These are phyloP conservation scores for Ellobius talpinus DNA, from an alignment of 2,113 vertebrate genomes.

Conservation along the genomic window DNA sequence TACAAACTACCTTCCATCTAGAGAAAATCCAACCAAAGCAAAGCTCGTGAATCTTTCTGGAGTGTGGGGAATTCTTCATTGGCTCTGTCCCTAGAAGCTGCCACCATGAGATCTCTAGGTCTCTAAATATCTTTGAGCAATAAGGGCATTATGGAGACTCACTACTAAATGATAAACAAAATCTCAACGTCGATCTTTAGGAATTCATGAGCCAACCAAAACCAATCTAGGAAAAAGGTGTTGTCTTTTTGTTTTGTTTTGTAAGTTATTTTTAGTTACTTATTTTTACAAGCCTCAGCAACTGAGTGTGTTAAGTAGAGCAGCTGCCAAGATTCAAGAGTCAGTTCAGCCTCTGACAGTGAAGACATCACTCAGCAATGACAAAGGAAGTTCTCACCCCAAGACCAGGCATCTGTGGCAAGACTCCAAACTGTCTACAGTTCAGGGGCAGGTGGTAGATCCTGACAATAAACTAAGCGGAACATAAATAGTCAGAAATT, in stretches of 20 bases:
- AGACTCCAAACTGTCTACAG: not conserved
- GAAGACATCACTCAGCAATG: not conserved
- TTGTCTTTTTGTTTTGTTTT: not conserved
- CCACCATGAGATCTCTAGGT: not conserved
- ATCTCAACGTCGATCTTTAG: not conserved
- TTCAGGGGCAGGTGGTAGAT: not conserved
- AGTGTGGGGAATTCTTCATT: not conserved
- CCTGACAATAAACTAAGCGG: conserved; percentile 17
- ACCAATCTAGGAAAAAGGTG: not conserved
- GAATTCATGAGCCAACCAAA: conserved; percentile 26
- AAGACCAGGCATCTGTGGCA: not conserved
- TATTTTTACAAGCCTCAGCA: not conserved
- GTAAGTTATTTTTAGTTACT: not conserved
- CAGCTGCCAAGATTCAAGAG: not conserved
- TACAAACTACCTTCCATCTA: not conserved
- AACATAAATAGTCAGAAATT: conserved; percentile 34
- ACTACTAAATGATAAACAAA: not conserved
- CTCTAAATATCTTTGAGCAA: not conserved
- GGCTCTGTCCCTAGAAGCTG: not conserved
- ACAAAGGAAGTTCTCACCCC: too few relatives aligned
- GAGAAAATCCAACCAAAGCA: conserved; percentile 7
- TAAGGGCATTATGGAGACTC: not conserved
- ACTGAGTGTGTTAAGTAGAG: not conserved
- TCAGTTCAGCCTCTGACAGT: not conserved
- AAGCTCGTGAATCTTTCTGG: not conserved